Conservation (phyloP, 64 coral and sea anemone genomes). For the Porites lutea region DNA sequence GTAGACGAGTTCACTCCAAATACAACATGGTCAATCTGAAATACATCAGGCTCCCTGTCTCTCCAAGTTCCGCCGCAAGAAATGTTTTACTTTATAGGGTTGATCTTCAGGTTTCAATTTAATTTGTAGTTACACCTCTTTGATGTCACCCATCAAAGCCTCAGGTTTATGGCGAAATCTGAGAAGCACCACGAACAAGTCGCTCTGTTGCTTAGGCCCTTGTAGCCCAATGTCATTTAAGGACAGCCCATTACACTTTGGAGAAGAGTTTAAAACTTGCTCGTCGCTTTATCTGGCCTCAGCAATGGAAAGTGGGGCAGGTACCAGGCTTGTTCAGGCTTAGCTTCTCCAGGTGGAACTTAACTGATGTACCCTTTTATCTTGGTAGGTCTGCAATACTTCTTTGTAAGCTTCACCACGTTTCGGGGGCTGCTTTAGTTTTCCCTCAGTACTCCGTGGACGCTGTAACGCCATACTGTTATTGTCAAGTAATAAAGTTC, state of each 20-base stretch:
- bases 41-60: slow-evolving; percentile 17
- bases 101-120: slow-evolving; percentile 30
- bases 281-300: slow-evolving; percentile 80
- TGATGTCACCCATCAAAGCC: slow-evolving; percentile 65
- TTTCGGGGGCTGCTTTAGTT: slow-evolving; percentile 11
- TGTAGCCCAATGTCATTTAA: slow-evolving; percentile 55
- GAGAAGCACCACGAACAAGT: slow-evolving; percentile 42
- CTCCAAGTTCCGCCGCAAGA: slow-evolving; percentile 62
- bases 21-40: slow-evolving; percentile 61
- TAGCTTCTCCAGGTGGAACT: slow-evolving; percentile 41
- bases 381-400: slow-evolving; percentile 51
- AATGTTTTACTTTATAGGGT: slow-evolving; percentile 21
- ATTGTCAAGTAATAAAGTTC: slow-evolving; percentile 43
- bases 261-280: slow-evolving; percentile 71
- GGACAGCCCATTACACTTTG: slow-evolving; percentile 6
- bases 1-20: slow-evolving; percentile 78
- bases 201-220: slow-evolving; percentile 44
- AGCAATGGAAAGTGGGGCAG: slow-evolving; percentile 80
- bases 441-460: slow-evolving; percentile 49
- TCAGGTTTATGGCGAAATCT: slow-evolving; percentile 38
- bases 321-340: slow-evolving; percentile 50
- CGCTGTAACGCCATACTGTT: slow-evolving; percentile 56
- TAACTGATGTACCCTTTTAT: slow-evolving; percentile 63
- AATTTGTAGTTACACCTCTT: slow-evolving; percentile 43
- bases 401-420: slow-evolving; percentile 39